Evolutionary conservation across 1,140 invertebrate genomes (phyloP).

Genomic region (Magallana angulata): DNA sequence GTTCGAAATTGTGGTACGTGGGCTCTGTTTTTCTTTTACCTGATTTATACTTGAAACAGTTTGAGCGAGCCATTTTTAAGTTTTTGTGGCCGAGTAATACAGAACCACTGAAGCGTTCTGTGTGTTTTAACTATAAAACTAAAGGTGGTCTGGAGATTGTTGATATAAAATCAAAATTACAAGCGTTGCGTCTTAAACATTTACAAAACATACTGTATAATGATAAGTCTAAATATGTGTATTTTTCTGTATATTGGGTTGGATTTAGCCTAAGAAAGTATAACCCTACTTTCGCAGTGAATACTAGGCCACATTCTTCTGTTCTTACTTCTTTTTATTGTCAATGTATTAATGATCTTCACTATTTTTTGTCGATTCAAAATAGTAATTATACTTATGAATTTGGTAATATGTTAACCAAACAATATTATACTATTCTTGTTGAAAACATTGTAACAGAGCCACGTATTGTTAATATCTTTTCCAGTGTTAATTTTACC

Average conservation of each 20-base stretch:
- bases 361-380: too few species aligned
- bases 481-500: too few species aligned
- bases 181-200: conserved; percentile 52
- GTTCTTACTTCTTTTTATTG: too few species aligned
- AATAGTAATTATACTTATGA: too few species aligned
- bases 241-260: conserved; percentile 55
- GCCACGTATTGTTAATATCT: too few species aligned
- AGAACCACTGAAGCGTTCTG: conserved; percentile 52
- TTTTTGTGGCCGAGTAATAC: conserved; percentile 56
- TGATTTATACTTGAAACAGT: conserved; percentile 52
- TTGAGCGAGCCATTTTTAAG: conserved; percentile 53
- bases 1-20: conserved; percentile 60
- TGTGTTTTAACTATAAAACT: conserved; percentile 42
- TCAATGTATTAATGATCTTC: too few species aligned
- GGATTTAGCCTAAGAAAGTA: conserved; percentile 46
- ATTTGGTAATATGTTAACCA: too few species aligned
- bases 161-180: conserved; percentile 49
- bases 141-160: conserved; percentile 56
- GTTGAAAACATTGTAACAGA: too few species aligned
- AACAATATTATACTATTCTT: too few species aligned
- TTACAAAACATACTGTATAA: conserved; percentile 47
- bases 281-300: conserved; percentile 3
- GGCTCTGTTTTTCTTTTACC: conserved; percentile 53
- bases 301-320: too few species aligned
- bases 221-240: conserved; percentile 31